Conservation (phyloP, 2,113 vertebrate genomes). For the Scytalopus superciliaris region DNA sequence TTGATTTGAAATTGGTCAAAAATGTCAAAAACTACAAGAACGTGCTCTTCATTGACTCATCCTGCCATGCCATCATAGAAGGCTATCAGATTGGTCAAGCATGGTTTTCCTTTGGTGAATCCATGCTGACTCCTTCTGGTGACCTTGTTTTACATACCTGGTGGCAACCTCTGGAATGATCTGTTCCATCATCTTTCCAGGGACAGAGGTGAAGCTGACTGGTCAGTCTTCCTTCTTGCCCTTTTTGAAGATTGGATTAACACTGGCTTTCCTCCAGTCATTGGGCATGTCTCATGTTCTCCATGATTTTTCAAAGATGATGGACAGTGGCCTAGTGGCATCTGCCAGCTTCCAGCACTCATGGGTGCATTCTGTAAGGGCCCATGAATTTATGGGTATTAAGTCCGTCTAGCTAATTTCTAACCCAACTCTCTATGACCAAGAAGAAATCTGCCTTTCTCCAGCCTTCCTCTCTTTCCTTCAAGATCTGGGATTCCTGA, state of each 20-base stretch:
- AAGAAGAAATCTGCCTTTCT: background rate
- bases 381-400: background rate
- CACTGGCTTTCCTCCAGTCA: background rate
- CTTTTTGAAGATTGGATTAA: background rate
- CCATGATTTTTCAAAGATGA: too few relatives aligned
- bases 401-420: background rate
- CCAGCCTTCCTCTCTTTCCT: background rate
- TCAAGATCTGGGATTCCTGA: background rate
- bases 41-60: background rate
- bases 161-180: rapidly evolving
- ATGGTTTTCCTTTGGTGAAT: background rate
- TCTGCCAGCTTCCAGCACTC: background rate
- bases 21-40: background rate
- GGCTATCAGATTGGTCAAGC: background rate
- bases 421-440: background rate
- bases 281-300: background rate
- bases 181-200: background rate
- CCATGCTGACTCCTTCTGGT: background rate
- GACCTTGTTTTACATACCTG: background rate
- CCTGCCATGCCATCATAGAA: background rate
- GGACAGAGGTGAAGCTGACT: background rate
- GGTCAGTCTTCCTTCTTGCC: background rate
- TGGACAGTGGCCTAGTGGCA: background rate
- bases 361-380: background rate
- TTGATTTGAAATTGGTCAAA: background rate